Base-by-base conservation (phyloP, 2,797 vertebrate genomes). In the Galagoides demidoff region DNA sequence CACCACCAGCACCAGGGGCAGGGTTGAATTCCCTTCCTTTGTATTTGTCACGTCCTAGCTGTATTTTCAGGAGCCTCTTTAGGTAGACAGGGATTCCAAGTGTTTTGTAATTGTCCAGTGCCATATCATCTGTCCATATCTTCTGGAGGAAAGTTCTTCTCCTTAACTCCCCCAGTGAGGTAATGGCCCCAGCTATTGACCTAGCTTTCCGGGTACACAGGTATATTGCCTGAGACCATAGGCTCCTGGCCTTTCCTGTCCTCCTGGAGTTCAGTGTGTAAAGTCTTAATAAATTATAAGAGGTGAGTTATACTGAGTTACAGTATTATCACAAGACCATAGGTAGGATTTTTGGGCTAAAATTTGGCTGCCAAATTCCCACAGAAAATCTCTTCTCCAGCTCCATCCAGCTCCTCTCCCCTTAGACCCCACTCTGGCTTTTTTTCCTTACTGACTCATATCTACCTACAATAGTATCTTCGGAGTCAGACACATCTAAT, bases 401-500 rank as follows among this genome's bases (percentile, higher is more conserved):
- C 29, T 85, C 10, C 49, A 23, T 92, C 34, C 68, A 94, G 83
- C 4, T 19, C 86, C 31, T 91, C 39, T 85, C 73, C 68, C 25
- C 17, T 70, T 7, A 31, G 63, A 57, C 25, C 9, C 8, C 0
- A 7, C 39, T 81, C 57, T 86, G 52, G 25, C 43, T 84, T 86
- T 96, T 96, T 95, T 93, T 68, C 85, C 91, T 88, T 66, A 85
- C 23, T 94, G 92, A 86, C 43, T 95, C 89, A 89, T 92, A 79
- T 79, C 63, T 61, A 95, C 52, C 64, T 86, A 86, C 55, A 77
- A 77, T 71, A 76, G 2, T 64, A 49, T 82, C 95, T 92, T 77
- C 57, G 31, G 31, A 89, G 49, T 83, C 95, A 95, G 79, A 96
- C 76, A 79, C 66, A 89, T 84, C 25, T 94, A 85, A 94, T 92